Conservation (phyloP, 1,140 invertebrate genomes). For the Babylonia areolata region DNA sequence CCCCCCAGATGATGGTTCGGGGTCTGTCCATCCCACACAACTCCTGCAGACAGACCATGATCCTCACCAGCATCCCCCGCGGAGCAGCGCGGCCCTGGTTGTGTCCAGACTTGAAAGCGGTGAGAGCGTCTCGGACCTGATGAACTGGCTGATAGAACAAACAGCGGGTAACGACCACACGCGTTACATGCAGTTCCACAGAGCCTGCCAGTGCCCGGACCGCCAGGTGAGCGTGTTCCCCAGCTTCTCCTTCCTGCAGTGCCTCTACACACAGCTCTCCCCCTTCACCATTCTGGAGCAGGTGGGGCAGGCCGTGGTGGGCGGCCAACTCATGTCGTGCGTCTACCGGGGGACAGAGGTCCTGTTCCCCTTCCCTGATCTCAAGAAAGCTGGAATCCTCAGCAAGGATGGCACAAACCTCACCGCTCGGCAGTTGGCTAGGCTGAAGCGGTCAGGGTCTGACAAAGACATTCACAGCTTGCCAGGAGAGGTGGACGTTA, state of each 20-base stretch:
- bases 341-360: not conserved
- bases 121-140: not conserved
- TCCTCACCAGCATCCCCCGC: too few relatives aligned
- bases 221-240: not conserved
- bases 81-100: not conserved
- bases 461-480: not conserved
- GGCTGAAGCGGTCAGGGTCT: not conserved
- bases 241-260: conserved; percentile 23
- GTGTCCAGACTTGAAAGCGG: not conserved
- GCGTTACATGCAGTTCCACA: not conserved
- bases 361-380: not conserved
- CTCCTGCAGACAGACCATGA: too few relatives aligned
- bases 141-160: not conserved
- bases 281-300: conserved; percentile 11
- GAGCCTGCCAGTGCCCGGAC: conserved; percentile 1
- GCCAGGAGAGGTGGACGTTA: not conserved
- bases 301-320: not conserved
- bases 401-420: not conserved
- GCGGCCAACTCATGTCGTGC: not conserved
- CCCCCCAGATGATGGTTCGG: too few relatives aligned
- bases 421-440: not conserved
- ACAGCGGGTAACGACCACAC: not conserved
- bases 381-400: not conserved
- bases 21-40: too few relatives aligned
- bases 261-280: not conserved